Evolutionary conservation across 2,113 vertebrate species (phyloP).

Genomic region (Rattus norvegicus): DNA sequence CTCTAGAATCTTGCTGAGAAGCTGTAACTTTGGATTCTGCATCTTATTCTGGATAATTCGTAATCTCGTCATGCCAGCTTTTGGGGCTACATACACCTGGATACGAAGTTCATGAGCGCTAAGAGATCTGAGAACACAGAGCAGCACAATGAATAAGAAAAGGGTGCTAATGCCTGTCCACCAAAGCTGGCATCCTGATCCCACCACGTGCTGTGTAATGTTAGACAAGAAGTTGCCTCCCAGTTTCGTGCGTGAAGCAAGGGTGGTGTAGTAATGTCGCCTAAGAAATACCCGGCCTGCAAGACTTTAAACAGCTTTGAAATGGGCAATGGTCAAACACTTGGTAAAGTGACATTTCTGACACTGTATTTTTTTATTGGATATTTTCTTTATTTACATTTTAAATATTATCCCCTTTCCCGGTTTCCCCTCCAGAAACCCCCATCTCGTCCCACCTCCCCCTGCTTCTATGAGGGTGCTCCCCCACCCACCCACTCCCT

Average conservation of each 20-base stretch:
- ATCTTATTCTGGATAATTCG: not conserved
- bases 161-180: not conserved
- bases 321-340: not conserved
- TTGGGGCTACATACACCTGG: not conserved
- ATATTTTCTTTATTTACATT: no score
- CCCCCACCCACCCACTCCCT: no score
- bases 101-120: not conserved
- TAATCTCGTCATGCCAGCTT: not conserved
- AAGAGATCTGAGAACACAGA: not conserved
- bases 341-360: not conserved
- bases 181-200: not conserved
- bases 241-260: not conserved
- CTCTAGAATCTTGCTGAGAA: not conserved
- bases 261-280: not conserved
- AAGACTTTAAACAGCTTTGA: not conserved
- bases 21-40: not conserved
- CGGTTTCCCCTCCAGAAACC: no score
- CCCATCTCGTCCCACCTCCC: no score
- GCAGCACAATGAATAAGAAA: not conserved
- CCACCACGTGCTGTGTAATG: not conserved
- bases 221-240: not conserved
- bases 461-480: no score
- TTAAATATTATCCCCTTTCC: no score
- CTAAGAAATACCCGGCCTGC: not conserved
- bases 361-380: accelerated